A percentile compares a stretch with the other conserved stretches of the same genome.
Conservation (phyloP, 2,888 invertebrate genomes). For the Drosophila atripex region DNA sequence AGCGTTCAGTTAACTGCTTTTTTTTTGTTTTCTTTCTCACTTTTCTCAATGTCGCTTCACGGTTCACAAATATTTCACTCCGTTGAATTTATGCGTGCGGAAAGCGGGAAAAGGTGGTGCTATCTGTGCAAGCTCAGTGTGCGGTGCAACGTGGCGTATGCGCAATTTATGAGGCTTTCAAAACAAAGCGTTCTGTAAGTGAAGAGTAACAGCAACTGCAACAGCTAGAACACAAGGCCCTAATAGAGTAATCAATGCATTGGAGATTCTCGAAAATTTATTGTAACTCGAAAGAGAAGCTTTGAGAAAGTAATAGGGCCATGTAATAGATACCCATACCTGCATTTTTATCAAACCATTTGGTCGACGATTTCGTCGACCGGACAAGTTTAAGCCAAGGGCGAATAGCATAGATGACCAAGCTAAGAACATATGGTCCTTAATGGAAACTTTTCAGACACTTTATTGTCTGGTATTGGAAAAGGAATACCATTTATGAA, state of each 20-base stretch:
- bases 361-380: too few relatives aligned
- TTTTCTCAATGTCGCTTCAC: constrained; percentile 48
- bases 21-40: constrained; percentile 29
- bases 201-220: constrained; percentile 30
- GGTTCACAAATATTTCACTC: constrained; percentile 68
- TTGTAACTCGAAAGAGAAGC: background rate
- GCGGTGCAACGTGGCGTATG: constrained; percentile 65
- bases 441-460: too few relatives aligned
- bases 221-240: background rate
- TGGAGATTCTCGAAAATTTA: constrained; percentile 8
- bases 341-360: too few relatives aligned
- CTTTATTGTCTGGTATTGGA: too few relatives aligned
- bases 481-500: too few relatives aligned
- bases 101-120: constrained; percentile 29
- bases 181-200: constrained; percentile 62
- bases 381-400: too few relatives aligned
- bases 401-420: too few relatives aligned
- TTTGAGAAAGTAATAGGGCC: background rate
- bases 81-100: constrained; percentile 63
- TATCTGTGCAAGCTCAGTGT: constrained; percentile 18
- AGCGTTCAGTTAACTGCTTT: constrained; percentile 45
- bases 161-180: constrained; percentile 70
- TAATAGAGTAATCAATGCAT: constrained; percentile 27
- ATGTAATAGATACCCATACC: too few relatives aligned
- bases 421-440: too few relatives aligned